phyloP scores from a whole-genome alignment of 2,888 invertebrate genomes.

The Epistrophe grossulariae region DNA sequence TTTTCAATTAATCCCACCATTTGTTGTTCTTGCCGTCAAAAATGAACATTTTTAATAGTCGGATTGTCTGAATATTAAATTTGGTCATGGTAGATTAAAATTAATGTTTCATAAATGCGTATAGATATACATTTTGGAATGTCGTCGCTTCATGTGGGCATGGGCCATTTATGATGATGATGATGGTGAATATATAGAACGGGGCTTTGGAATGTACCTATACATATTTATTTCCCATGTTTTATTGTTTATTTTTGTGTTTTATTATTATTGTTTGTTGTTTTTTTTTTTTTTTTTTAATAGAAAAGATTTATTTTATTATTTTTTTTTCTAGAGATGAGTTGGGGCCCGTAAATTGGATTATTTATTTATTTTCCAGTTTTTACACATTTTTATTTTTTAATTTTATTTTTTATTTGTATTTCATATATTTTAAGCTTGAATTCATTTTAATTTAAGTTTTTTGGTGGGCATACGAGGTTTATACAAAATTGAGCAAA shows the following conservation, averaged over 20 bases:
- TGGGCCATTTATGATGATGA: not conserved
- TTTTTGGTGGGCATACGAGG: not conserved
- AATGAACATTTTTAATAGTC: slow-evolving; percentile 70
- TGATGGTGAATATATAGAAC: too few species aligned
- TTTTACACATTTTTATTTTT: slow-evolving; percentile 33
- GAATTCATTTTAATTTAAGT: slow-evolving; percentile 13
- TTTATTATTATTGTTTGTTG: not conserved
- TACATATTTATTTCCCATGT: not conserved
- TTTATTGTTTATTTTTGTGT: slow-evolving; percentile 2
- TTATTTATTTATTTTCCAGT: slow-evolving; percentile 64
- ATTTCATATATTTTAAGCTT: slow-evolving; percentile 10
- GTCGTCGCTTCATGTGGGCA: not conserved
- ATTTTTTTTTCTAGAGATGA: slow-evolving; percentile 27
- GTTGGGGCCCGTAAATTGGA: slow-evolving; percentile 67
- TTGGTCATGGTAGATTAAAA: slow-evolving; percentile 69
- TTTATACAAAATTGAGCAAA: not conserved
- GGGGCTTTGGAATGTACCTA: not conserved
- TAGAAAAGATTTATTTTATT: slow-evolving; percentile 37
- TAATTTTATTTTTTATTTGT: not conserved
- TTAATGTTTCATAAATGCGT: slow-evolving; percentile 69
- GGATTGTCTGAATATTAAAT: slow-evolving; percentile 73
- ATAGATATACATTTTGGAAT: not conserved
- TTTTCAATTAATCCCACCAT: slow-evolving; percentile 74
- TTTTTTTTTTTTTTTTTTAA: slow-evolving; percentile 3
- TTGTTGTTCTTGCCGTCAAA: slow-evolving; percentile 65